These are phyloP conservation scores for Drepana arcuata DNA, from an alignment of 1,140 invertebrate species.

Conservation along the genomic window DNA sequence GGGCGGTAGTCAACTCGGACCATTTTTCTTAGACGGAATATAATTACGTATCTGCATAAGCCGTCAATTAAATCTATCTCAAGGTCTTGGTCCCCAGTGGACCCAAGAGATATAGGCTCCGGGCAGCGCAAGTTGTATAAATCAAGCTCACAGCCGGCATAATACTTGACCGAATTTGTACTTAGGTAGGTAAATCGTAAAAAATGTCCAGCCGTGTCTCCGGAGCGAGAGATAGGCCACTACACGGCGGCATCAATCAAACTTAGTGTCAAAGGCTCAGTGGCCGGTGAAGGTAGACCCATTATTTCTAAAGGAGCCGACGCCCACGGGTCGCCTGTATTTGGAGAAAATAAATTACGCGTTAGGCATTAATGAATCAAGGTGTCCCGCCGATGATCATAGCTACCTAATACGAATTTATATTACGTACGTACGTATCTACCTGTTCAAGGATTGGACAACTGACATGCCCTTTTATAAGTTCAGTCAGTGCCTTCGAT, in stretches of 20 bases:
- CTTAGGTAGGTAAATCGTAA: conserved; percentile 20
- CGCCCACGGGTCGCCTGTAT: no score
- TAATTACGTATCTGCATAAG: no score
- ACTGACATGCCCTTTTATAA: no score
- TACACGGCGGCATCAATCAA: conserved; percentile 20
- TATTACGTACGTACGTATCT: background rate
- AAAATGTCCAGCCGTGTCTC: conserved; percentile 12
- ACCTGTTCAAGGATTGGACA: background rate
- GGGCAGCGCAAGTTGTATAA: no score
- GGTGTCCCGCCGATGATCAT: background rate
- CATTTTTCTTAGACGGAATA: no score
- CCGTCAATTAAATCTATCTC: no score
- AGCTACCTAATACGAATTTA: background rate
- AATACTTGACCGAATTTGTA: conserved; percentile 13
- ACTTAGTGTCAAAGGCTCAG: conserved; percentile 11
- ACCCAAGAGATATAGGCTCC: no score
- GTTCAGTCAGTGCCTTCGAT: no score
- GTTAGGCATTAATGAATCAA: background rate
- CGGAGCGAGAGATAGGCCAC: background rate
- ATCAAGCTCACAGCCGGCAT: conserved; percentile 7
- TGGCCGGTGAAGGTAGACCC: background rate
- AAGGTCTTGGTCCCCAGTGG: no score
- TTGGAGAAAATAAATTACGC: no score
- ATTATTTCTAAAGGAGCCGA: background rate
- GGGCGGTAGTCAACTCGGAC: no score